A percentile compares a stretch with the other conserved stretches of the same genome.
Evolutionary conservation across 2,113 vertebrate species (phyloP).

Genomic region (Delphinapterus leucas): DNA sequence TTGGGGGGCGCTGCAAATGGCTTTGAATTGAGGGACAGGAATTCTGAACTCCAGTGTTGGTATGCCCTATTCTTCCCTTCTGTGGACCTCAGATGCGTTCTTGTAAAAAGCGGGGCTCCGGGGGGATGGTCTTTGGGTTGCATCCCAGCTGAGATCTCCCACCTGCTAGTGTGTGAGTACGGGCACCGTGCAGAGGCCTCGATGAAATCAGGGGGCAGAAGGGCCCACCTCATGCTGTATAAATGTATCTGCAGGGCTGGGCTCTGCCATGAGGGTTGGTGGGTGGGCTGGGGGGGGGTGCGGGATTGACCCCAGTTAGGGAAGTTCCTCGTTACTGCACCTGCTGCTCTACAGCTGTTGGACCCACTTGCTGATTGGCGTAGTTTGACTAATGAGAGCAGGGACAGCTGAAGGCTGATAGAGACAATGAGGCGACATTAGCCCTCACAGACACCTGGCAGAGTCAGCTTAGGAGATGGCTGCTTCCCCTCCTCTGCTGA

Average conservation of each 20-base stretch:
- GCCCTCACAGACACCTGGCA: conserved; percentile 60
- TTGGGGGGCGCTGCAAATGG: not conserved
- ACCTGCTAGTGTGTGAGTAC: not conserved
- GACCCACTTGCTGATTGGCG: conserved; percentile 36
- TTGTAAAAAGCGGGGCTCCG: not conserved
- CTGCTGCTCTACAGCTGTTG: conserved; percentile 64
- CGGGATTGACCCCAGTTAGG: not conserved
- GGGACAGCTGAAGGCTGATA: conserved; percentile 69
- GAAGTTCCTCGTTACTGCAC: conserved; percentile 58
- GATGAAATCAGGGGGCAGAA: not conserved
- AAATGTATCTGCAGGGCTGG: not conserved
- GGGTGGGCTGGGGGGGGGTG: too few species aligned
- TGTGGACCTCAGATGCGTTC: not conserved
- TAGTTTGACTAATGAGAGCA: conserved; percentile 60
- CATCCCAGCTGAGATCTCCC: too few species aligned
- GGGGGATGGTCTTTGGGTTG: not conserved
- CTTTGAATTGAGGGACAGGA: not conserved
- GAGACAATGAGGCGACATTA: conserved; percentile 58
- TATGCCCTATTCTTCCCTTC: not conserved
- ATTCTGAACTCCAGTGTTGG: not conserved
- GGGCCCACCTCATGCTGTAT: accelerated
- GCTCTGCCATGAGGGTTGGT: not conserved
- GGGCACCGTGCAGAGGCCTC: accelerated
- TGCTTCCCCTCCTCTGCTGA: conserved; percentile 27
- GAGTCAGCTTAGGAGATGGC: conserved; percentile 58